phyloP scores from a whole-genome alignment of 2,888 invertebrate species.

The Girardia tigrina region DNA sequence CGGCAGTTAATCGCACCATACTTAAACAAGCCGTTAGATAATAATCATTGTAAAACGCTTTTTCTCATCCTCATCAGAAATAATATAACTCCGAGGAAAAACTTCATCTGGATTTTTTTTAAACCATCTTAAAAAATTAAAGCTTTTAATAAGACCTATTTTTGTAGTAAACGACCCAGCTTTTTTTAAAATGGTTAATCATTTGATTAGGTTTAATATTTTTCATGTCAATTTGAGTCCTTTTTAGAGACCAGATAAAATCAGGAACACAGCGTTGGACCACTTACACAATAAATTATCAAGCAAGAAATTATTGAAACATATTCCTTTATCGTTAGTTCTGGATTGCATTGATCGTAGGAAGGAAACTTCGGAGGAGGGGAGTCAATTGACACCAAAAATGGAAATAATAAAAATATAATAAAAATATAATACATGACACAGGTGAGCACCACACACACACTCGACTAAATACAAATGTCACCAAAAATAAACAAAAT shows the following conservation, averaged over 20 bases:
- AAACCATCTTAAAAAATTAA: slow-evolving; percentile 40
- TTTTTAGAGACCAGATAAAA: slow-evolving; percentile 74
- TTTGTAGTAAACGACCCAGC: slow-evolving; percentile 69
- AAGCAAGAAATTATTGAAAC: too few species aligned
- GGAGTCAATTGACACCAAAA: too few species aligned
- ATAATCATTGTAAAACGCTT: too few species aligned
- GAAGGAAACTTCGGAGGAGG: too few species aligned
- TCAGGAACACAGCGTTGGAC: slow-evolving; percentile 55
- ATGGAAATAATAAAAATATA: too few species aligned
- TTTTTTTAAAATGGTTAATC: slow-evolving; percentile 66
- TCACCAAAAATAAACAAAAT: too few species aligned
- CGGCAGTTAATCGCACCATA: neutral
- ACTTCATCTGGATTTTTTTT: slow-evolving; percentile 59
- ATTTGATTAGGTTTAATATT: slow-evolving; percentile 58
- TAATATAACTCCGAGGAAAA: slow-evolving; percentile 71
- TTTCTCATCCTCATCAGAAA: slow-evolving; percentile 48
- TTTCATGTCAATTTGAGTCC: slow-evolving; percentile 66
- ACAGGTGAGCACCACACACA: too few species aligned
- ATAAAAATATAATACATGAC: too few species aligned
- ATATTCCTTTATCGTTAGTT: too few species aligned
- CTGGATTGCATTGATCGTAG: too few species aligned
- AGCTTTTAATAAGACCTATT: slow-evolving; percentile 42
- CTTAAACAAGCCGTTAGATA: neutral
- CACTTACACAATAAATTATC: too few species aligned
- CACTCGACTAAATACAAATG: too few species aligned